Conservation (phyloP, 2,888 invertebrate genomes). For the Ectemnius lituratus region DNA sequence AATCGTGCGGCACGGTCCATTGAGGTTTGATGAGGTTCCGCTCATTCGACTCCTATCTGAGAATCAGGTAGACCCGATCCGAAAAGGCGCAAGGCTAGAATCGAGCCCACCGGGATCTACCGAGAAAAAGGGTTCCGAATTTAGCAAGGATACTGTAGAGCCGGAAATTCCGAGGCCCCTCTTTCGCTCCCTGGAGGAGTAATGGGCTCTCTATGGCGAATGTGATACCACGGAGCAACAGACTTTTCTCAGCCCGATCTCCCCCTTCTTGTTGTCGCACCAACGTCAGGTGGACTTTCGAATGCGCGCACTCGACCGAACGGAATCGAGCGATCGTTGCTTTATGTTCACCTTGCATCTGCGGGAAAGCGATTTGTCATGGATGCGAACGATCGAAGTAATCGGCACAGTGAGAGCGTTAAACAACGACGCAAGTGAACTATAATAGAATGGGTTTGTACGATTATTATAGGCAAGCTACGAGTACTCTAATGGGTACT, state of each 20-base stretch:
- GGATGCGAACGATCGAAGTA: neutral
- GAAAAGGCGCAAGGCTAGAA: slow-evolving; percentile 15
- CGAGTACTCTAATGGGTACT: too few relatives aligned
- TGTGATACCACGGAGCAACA: neutral
- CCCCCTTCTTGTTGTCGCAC: neutral
- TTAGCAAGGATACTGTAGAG: slow-evolving; percentile 43
- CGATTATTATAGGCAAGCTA: too few relatives aligned
- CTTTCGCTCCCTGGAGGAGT: slow-evolving; percentile 24
- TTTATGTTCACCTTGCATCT: neutral
- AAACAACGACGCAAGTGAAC: too few relatives aligned
- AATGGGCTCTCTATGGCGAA: slow-evolving; percentile 23
- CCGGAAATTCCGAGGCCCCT: slow-evolving; percentile 34
- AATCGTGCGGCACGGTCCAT: slow-evolving; percentile 38
- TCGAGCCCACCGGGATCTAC: slow-evolving; percentile 29
- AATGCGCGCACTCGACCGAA: neutral
- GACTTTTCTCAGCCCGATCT: neutral
- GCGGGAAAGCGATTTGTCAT: neutral
- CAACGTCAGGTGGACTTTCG: slow-evolving; percentile 1
- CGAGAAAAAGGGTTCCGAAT: slow-evolving; percentile 51
- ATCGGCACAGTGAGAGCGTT: neutral
- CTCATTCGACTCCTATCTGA: slow-evolving; percentile 12
- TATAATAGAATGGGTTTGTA: too few relatives aligned
- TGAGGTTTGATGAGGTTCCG: slow-evolving; percentile 35
- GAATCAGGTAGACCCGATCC: slow-evolving; percentile 41
- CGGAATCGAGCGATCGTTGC: neutral